Conservation (phyloP, 1,140 invertebrate genomes). For the Cydia fagiglandana region DNA sequence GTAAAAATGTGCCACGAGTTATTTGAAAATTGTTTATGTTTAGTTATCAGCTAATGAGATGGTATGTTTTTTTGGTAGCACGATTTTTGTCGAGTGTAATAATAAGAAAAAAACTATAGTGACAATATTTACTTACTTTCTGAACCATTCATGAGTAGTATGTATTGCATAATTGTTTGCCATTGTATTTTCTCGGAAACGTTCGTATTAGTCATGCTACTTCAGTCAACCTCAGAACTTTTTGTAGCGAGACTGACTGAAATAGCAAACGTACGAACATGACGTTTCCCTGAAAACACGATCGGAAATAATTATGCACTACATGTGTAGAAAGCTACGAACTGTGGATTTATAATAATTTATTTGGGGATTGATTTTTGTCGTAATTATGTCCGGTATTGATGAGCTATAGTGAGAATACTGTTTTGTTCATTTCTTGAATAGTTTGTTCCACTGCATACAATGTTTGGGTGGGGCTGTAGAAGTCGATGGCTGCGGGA, state of each 20-base stretch:
- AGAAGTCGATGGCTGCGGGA: conserved; percentile 45
- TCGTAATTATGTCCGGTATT: conserved; percentile 16
- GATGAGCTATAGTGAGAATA: background rate
- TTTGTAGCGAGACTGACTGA: too few species aligned
- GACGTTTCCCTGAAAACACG: too few species aligned
- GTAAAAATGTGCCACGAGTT: background rate
- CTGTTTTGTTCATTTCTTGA: conserved; percentile 47
- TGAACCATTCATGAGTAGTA: background rate
- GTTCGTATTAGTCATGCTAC: too few species aligned
- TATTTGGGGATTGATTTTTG: background rate
- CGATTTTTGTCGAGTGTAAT: background rate
- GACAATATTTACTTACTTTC: background rate
- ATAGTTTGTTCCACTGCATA: conserved; percentile 62
- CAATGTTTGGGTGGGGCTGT: conserved; percentile 43
- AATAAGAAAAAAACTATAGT: background rate
- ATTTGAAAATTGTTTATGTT: background rate
- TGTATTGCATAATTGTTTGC: too few species aligned
- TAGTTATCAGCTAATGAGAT: background rate
- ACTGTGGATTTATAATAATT: background rate
- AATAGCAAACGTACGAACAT: too few species aligned
- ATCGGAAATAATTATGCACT: too few species aligned
- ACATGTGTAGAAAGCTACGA: background rate
- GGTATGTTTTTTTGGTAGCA: background rate
- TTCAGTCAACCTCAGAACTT: too few species aligned
- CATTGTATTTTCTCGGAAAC: too few species aligned